Conservation (phyloP, 2,888 invertebrate genomes). For the Margaritifera margaritifera region DNA sequence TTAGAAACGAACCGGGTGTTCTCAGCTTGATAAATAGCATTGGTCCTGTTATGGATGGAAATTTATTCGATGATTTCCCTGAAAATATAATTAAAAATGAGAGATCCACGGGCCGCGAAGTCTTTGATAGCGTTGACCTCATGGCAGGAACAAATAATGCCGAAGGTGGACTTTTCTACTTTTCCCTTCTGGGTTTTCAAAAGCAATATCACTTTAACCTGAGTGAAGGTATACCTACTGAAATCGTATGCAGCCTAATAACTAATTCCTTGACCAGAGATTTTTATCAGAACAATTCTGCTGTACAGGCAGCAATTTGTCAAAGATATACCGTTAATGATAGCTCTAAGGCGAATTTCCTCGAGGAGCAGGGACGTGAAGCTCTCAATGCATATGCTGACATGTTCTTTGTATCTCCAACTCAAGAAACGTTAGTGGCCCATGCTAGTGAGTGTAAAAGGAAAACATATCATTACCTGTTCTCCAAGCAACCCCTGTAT, state of each 20-base stretch:
- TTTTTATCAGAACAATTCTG: slow-evolving; percentile 15
- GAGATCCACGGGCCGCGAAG: slow-evolving; percentile 15
- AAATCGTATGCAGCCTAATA: slow-evolving; percentile 30
- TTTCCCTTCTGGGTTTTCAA: slow-evolving; percentile 22
- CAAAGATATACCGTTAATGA: slow-evolving; percentile 20
- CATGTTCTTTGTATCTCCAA: slow-evolving; percentile 28
- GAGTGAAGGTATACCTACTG: slow-evolving; percentile 22
- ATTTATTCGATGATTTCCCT: slow-evolving; percentile 28
- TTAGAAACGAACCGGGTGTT: neutral
- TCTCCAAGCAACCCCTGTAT: slow-evolving; percentile 84
- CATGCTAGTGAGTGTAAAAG: slow-evolving; percentile 89
- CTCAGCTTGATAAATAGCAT: slow-evolving; percentile 17
- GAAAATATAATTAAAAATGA: slow-evolving; percentile 16
- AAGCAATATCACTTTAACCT: slow-evolving; percentile 24
- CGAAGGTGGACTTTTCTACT: slow-evolving; percentile 43
- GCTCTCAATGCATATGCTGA: slow-evolving; percentile 33
- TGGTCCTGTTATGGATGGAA: slow-evolving; percentile 39
- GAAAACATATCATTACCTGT: slow-evolving; percentile 90
- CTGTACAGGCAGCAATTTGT: slow-evolving; percentile 25
- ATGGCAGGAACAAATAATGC: slow-evolving; percentile 43
- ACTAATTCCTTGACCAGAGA: slow-evolving; percentile 23
- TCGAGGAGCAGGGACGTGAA: slow-evolving; percentile 20
- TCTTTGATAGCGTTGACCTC: slow-evolving; percentile 38
- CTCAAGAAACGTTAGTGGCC: slow-evolving; percentile 77
- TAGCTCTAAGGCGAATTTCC: neutral